Percentiles rank a stretch among this genome's conserved stretches.
Conservation (phyloP, 2,888 invertebrate genomes). For the Antheraea assamensis region DNA sequence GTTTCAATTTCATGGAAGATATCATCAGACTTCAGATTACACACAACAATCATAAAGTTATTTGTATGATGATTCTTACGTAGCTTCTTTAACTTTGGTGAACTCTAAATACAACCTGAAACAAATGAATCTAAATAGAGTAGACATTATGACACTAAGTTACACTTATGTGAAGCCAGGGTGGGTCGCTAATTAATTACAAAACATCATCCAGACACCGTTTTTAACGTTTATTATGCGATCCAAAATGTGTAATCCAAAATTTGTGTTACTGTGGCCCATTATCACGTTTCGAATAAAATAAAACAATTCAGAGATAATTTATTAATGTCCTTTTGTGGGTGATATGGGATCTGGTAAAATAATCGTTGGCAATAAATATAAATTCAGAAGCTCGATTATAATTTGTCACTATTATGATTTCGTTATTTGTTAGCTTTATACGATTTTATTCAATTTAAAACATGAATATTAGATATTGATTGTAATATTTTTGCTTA, state of each 20-base stretch:
- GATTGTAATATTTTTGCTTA: too few relatives aligned
- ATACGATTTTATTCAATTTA: too few relatives aligned
- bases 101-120: too few relatives aligned
- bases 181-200: neutral
- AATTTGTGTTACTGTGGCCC: neutral
- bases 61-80: too few relatives aligned
- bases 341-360: neutral
- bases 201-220: neutral
- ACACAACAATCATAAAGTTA: too few relatives aligned
- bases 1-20: too few relatives aligned
- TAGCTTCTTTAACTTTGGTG: too few relatives aligned
- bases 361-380: slow-evolving; percentile 6
- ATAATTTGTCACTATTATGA: neutral
- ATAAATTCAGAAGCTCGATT: neutral
- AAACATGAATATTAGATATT: too few relatives aligned
- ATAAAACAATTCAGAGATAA: neutral
- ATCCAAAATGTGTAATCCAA: neutral
- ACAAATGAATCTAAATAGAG: too few relatives aligned
- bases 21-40: too few relatives aligned
- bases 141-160: too few relatives aligned
- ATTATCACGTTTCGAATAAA: neutral
- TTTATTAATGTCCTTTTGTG: neutral
- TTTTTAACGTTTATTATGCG: neutral
- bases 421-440: neutral
- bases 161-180: too few relatives aligned